Conservation (phyloP, 2,888 invertebrate species). For the Allolobophora icterica region DNA sequence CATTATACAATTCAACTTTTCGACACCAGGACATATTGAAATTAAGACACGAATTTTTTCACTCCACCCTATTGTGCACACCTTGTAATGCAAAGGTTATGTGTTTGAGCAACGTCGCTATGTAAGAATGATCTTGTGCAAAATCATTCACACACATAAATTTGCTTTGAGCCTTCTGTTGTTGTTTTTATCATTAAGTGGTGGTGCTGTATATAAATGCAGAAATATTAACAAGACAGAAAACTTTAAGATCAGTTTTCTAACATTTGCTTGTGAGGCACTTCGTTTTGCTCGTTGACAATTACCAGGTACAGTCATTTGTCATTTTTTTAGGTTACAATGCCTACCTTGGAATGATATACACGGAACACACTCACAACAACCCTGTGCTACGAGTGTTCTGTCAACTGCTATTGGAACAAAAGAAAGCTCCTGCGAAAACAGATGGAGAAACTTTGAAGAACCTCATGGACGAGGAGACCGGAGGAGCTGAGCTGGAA, state of each 20-base stretch:
- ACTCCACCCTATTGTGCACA: too few relatives aligned
- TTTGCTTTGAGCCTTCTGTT: not conserved
- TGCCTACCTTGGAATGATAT: slow-evolving; percentile 58
- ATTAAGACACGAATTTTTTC: too few relatives aligned
- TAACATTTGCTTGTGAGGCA: not conserved
- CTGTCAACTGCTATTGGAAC: slow-evolving; percentile 42
- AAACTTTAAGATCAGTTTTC: not conserved
- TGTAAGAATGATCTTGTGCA: not conserved
- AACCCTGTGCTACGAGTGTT: slow-evolving; percentile 56
- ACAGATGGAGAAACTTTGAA: not conserved
- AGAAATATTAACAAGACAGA: not conserved
- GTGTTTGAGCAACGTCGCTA: not conserved
- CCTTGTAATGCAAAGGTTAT: not conserved
- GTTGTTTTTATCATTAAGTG: not conserved
- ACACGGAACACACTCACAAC: slow-evolving; percentile 56
- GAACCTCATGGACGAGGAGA: not conserved
- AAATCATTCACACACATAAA: not conserved
- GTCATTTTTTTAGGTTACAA: slow-evolving; percentile 54
- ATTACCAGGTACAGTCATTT: not conserved
- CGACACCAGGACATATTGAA: too few relatives aligned
- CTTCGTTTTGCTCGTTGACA: not conserved
- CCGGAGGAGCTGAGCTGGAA: not conserved
- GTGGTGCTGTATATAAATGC: not conserved
- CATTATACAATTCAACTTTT: too few relatives aligned
- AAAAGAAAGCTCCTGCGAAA: not conserved